Conservation (phyloP, 2,797 vertebrate genomes). For the Sibirionetta formosa region DNA sequence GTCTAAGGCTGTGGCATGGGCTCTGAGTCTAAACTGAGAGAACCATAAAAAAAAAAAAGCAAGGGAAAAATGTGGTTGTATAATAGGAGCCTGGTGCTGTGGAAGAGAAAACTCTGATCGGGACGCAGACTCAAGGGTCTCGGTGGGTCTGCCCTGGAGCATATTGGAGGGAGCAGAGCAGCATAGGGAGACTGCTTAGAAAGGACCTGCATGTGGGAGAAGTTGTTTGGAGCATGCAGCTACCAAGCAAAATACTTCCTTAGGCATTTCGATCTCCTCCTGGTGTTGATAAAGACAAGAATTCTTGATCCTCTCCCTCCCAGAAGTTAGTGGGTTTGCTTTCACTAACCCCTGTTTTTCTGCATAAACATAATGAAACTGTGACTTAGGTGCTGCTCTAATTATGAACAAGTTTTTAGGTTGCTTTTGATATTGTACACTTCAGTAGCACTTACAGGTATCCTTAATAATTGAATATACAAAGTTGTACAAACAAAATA, state of each 20-base stretch:
- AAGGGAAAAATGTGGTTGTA: constrained; percentile 43
- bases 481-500: neutral
- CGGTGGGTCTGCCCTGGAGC: neutral
- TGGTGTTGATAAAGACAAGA: neutral
- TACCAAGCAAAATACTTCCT: neutral
- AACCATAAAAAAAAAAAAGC: constrained; percentile 32
- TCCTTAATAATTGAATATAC: no score
- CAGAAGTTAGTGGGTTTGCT: neutral
- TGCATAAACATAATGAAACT: neutral
- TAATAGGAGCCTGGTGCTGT: constrained; percentile 25
- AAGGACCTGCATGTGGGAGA: neutral
- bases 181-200: neutral
- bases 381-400: neutral
- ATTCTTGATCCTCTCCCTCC: neutral
- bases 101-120: neutral
- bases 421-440: neutral
- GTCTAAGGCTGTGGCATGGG: constrained; percentile 2
- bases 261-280: neutral
- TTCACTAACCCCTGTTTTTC: neutral
- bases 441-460: neutral
- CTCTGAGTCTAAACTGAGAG: constrained; percentile 13
- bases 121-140: neutral
- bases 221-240: neutral
- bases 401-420: neutral
- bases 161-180: neutral